Base-by-base conservation (phyloP, 2,888 invertebrate genomes). In the Hydrotaea diabolus region DNA sequence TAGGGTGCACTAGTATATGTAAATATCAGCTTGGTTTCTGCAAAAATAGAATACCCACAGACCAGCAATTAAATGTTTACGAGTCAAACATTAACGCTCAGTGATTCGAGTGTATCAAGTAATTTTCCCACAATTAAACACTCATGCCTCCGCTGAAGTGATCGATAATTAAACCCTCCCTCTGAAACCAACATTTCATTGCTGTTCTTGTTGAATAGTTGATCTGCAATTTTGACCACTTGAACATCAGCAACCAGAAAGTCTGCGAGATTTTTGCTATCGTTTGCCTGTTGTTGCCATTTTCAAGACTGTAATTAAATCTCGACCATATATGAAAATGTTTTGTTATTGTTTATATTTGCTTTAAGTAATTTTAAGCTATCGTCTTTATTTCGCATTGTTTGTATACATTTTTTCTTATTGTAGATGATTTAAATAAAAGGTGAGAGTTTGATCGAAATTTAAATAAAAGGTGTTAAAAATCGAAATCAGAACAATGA, bases 111-210 rank as follows among this genome's bases (percentile, higher is more conserved):
- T 76, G 46, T 59, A 26, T 64, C 71, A 72, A 77, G 15, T 71
- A 59, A 80, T 71, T 80, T 83, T 83, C 69, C 79, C 79, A 83
- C 72, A 83, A 59, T 55, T 76, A 79, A 76, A 53, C 23, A 57
- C 19, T 43, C 59, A 59, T 39, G 39, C 9, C 39, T 43, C 49
- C 57, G 39, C 21, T 62, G 59, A 17, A 57, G 15, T 26, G 39
- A 64, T 62, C 62, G 73, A 43, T 77, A n/a, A n/a, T n/a, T n/a
- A 74, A 62, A 69, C 59, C 59, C 80, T 76, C 80, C 76, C 77
- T 83, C 80, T 43, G 69, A 69, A 11, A 69, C 59, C 36, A 66
- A 53, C 9, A 21, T 17, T n/a, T 53, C 15, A 62, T 19, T 55
- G 39, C 1, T 39, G 17, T 64, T 17, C 19, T 53, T 64, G 55